phyloP scores from a whole-genome alignment of 2,113 vertebrate genomes.

The Gymnorhina tibicen region DNA sequence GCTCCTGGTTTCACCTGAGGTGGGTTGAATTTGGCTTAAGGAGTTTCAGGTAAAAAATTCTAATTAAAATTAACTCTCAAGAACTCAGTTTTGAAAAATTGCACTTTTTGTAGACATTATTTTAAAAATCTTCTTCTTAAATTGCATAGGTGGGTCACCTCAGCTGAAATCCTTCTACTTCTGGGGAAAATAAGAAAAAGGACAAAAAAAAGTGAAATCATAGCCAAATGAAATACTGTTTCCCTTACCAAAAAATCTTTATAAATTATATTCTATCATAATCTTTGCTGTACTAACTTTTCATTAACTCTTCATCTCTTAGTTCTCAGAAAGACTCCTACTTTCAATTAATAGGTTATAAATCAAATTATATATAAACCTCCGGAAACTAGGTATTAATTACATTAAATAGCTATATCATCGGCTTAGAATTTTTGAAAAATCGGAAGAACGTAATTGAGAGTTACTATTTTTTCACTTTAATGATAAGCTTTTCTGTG shows the following conservation, averaged over 20 bases:
- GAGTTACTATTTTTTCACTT: neutral
- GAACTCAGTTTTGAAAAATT: neutral
- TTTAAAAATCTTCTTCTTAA: neutral
- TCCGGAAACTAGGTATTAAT: neutral
- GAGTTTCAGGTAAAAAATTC: neutral
- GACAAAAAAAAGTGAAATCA: neutral
- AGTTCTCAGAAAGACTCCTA: neutral
- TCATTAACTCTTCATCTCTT: neutral
- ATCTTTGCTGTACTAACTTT: neutral
- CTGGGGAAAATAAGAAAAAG: neutral
- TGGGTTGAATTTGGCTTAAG: neutral
- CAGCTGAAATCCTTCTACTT: neutral
- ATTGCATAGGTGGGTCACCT: neutral
- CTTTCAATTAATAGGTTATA: neutral
- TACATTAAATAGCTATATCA: neutral
- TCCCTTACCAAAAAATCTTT: neutral
- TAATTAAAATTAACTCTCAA: neutral
- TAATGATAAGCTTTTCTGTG: neutral
- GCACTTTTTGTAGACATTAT: neutral
- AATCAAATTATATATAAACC: neutral
- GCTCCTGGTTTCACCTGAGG: neutral
- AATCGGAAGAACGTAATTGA: neutral
- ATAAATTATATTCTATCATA: neutral
- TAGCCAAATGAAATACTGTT: neutral
- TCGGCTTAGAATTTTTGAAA: neutral